A percentile compares a stretch with the other conserved stretches of the same genome.
Conservation (phyloP, 2,797 vertebrate species). For the Fundulus diaphanus region DNA sequence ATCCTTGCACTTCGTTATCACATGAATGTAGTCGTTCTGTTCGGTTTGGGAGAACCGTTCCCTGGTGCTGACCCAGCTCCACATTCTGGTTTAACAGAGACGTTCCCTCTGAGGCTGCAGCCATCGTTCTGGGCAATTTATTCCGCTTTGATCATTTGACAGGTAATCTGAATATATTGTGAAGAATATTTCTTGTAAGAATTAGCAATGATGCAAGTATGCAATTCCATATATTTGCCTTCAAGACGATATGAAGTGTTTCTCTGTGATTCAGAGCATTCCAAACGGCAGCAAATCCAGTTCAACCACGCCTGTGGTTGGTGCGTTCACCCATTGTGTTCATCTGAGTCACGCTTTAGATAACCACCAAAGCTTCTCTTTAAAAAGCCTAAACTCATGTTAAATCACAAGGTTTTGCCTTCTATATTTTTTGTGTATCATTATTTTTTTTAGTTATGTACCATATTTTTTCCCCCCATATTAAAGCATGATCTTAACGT, state of each 20-base stretch:
- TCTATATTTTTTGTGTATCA: background rate
- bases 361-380: background rate
- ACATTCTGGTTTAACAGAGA: background rate
- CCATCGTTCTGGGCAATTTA: background rate
- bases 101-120: background rate
- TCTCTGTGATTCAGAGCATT: background rate
- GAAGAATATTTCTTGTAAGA: background rate
- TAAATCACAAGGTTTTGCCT: background rate
- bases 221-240: background rate
- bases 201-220: background rate
- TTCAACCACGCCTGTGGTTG: background rate
- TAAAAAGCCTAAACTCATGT: background rate
- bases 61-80: slow-evolving; percentile 2
- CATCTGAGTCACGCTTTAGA: background rate
- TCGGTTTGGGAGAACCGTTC: background rate
- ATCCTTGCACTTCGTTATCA: background rate
- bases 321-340: background rate
- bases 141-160: background rate
- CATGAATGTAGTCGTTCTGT: background rate
- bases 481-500: background rate
- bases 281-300: background rate
- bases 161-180: background rate
- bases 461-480: background rate
- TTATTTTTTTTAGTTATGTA: background rate
- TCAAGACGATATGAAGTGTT: background rate